Base-by-base conservation (phyloP, 1,140 invertebrate species). In the Cecropterus lyciades region DNA sequence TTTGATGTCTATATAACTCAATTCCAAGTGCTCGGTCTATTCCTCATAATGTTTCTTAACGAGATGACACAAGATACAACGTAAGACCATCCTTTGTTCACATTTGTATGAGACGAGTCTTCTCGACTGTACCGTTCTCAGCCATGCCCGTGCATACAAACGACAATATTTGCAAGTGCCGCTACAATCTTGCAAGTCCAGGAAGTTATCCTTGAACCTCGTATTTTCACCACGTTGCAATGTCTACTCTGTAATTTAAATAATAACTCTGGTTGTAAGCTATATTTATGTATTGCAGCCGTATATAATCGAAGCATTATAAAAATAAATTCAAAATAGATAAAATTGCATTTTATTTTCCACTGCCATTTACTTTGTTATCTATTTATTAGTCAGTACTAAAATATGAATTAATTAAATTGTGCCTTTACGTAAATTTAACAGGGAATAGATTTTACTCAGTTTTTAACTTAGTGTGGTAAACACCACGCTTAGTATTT, bases 101-200 rank as follows among this genome's bases (percentile, higher is more conserved):
- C 48, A 52, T 63, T 52, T 52, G 60, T 63, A 52, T 52, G n/a
- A n/a, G n/a, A n/a, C n/a, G 48, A 30, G 48, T 63, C 59, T 51
- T 15, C 16, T 40, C 60, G 10, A 27, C 33, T 7, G 48, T 52
- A 52, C 60, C 46, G 59, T 51, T 62, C 48, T 48, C 20, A 14
- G 48, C 60, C 37, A 63, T 63, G 60, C 37, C n/a, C 48, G 16
- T 64, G 60, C 60, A 64, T 64, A 64, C 60, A 64, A 53, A 64
- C 60, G 60, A 64, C 60, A 37, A 16, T 64, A 64, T 64, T 64
- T 64, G 60, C 60, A 53, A 64, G 49, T 64, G 17, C 60, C 60
- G 60, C 60, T 64, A 64, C 48, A 52, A 64, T 64, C 60, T n/a
- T 40, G 30, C 17, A 62, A 51, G 59, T 62, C 59, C 59, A 51